Evolutionary conservation across 1,140 invertebrate genomes (phyloP).

Genomic region (Procambarus virginalis): DNA sequence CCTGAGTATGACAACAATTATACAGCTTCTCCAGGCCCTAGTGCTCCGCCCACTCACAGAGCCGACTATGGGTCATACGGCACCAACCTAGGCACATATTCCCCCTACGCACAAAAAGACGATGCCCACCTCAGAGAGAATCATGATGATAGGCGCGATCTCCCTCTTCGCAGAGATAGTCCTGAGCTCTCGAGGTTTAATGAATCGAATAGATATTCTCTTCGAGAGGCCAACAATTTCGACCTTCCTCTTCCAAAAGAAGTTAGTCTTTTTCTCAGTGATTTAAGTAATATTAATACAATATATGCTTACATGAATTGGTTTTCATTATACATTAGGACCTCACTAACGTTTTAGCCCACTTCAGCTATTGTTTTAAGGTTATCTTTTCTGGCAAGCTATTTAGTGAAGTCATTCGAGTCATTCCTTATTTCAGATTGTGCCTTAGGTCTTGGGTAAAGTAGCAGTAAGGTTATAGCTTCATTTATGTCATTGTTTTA

Average conservation of each 20-base stretch:
- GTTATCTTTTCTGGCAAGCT: too few species aligned
- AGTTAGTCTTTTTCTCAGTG: slow-evolving; percentile 4
- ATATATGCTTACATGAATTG: too few species aligned
- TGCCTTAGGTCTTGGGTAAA: too few species aligned
- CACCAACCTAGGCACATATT: neutral
- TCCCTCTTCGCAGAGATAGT: slow-evolving; percentile 23
- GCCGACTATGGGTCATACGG: slow-evolving; percentile 33
- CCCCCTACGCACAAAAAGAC: neutral
- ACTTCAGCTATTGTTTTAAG: too few species aligned
- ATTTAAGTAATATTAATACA: neutral
- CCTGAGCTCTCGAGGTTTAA: slow-evolving; percentile 54
- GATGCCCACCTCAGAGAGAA: neutral
- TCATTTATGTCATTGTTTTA: too few species aligned
- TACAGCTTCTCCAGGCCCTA: slow-evolving; percentile 49
- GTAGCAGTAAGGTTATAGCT: too few species aligned
- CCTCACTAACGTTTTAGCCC: too few species aligned
- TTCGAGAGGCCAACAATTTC: slow-evolving; percentile 16
- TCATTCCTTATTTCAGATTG: too few species aligned
- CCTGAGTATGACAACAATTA: slow-evolving; percentile 61
- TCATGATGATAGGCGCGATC: neutral
- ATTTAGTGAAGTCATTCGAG: too few species aligned
- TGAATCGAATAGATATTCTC: slow-evolving; percentile 48
- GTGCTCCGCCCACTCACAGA: slow-evolving; percentile 53
- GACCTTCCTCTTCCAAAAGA: slow-evolving; percentile 30
- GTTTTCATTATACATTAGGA: too few species aligned